These are phyloP conservation scores for Calephelis virginiensis DNA, from an alignment of 1,140 invertebrate genomes.

Conservation along the genomic window DNA sequence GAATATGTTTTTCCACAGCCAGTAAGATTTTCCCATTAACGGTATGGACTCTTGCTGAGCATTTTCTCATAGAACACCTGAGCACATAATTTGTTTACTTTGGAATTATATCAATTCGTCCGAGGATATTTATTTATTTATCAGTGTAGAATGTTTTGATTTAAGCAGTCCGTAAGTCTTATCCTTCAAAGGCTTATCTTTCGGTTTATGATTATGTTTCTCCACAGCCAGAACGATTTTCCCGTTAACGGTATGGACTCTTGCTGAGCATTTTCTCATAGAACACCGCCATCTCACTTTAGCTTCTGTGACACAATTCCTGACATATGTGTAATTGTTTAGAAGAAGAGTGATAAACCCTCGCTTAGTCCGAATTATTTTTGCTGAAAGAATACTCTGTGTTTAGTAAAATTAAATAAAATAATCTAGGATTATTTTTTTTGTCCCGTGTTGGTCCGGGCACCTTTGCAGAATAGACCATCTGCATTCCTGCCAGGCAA, in stretches of 20 bases:
- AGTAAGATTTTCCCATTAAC: conserved; percentile 26
- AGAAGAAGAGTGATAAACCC: conserved; percentile 27
- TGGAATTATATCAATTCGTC: too few relatives aligned
- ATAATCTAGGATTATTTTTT: too few relatives aligned
- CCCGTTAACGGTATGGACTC: conserved; percentile 35
- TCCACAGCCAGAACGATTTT: conserved; percentile 30
- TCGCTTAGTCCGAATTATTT: conserved; percentile 28
- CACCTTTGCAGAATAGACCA: too few relatives aligned
- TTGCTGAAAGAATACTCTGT: conserved; percentile 27
- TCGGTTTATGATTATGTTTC: conserved; percentile 33
- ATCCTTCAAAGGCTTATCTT: conserved; percentile 14
- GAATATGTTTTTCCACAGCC: conserved; percentile 32
- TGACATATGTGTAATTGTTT: conserved; percentile 34
- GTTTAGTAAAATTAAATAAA: not conserved
- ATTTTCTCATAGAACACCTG: conserved; percentile 32
- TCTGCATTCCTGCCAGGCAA: too few relatives aligned
- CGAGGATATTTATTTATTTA: too few relatives aligned
- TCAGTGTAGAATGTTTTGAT: too few relatives aligned
- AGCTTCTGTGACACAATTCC: conserved; percentile 29
- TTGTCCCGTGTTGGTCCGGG: too few relatives aligned
- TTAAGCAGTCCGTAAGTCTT: not conserved
- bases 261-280: conserved; percentile 33
- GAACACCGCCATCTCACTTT: conserved; percentile 44
- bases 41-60: conserved; percentile 41
- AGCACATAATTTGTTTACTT: too few relatives aligned